These are phyloP conservation scores for Phaethon lepturus DNA, from an alignment of 2,113 vertebrate species.

Conservation along the genomic window DNA sequence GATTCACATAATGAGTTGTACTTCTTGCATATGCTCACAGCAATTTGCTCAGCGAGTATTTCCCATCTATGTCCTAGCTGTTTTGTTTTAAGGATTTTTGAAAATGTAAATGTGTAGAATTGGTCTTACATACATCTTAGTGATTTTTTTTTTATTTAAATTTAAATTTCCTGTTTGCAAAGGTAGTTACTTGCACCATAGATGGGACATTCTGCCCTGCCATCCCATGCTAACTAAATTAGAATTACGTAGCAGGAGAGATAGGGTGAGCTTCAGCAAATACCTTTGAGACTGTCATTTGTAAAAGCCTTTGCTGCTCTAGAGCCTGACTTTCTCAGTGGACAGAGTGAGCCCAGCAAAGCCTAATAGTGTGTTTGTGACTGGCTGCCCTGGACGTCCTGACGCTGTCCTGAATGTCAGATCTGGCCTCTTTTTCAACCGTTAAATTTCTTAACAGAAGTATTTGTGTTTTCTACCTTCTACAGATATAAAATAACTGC, in stretches of 20 bases:
- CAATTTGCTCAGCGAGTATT: neutral
- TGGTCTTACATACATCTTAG: fast-evolving
- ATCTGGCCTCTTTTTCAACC: neutral
- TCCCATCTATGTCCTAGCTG: neutral
- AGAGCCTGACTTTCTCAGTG: neutral
- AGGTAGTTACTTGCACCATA: neutral
- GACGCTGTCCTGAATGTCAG: neutral
- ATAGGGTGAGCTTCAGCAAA: neutral
- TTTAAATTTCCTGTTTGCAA: neutral
- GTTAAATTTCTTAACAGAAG: neutral
- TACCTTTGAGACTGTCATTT: neutral
- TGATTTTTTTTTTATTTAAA: neutral
- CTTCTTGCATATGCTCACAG: neutral
- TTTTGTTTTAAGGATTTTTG: neutral
- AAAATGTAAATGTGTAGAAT: neutral
- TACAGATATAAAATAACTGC: neutral
- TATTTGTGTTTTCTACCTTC: neutral
- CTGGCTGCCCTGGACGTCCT: neutral
- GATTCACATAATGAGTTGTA: neutral
- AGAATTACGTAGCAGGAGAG: neutral
- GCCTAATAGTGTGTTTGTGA: neutral
- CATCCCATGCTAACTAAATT: neutral
- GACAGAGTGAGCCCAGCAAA: neutral
- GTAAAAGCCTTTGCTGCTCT: neutral
- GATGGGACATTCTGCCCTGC: neutral